Evolutionary conservation across 2,888 invertebrate genomes (phyloP).

Genomic region (Ichneumoninae sp.): DNA sequence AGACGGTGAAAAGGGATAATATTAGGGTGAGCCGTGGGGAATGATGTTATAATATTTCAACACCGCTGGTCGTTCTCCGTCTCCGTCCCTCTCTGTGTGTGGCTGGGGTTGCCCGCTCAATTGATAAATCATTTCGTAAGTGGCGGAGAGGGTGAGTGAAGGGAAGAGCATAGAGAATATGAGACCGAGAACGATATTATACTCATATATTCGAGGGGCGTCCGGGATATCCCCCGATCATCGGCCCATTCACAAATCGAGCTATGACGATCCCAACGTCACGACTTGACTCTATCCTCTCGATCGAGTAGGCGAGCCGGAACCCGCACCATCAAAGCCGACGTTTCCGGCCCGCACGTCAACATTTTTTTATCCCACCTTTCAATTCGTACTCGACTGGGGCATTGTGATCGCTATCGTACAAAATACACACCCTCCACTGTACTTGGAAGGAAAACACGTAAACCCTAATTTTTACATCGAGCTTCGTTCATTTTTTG

Average conservation of each 20-base stretch:
- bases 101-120: constrained; percentile 80
- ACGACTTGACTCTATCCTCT: constrained; percentile 40
- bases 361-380: constrained; percentile 43
- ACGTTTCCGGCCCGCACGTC: constrained; percentile 45
- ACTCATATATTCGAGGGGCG: constrained; percentile 69
- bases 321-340: constrained; percentile 53
- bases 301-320: constrained; percentile 49
- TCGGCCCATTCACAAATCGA: constrained; percentile 65
- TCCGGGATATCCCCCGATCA: constrained; percentile 63
- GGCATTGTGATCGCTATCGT: background rate
- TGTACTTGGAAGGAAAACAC: background rate
- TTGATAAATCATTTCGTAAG: constrained; percentile 82
- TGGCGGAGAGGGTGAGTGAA: constrained; percentile 72
- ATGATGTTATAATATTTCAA: constrained; percentile 84
- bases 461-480: background rate
- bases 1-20: constrained; percentile 74
- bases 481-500: background rate
- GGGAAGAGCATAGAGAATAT: constrained; percentile 47
- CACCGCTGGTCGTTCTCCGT: constrained; percentile 67
- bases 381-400: constrained; percentile 36
- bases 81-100: constrained; percentile 67
- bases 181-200: constrained; percentile 65
- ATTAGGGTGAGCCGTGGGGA: constrained; percentile 80
- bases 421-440: background rate
- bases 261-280: constrained; percentile 41